Conservation (phyloP, 2,797 vertebrate genomes). For the Ctenopoma multispine region DNA sequence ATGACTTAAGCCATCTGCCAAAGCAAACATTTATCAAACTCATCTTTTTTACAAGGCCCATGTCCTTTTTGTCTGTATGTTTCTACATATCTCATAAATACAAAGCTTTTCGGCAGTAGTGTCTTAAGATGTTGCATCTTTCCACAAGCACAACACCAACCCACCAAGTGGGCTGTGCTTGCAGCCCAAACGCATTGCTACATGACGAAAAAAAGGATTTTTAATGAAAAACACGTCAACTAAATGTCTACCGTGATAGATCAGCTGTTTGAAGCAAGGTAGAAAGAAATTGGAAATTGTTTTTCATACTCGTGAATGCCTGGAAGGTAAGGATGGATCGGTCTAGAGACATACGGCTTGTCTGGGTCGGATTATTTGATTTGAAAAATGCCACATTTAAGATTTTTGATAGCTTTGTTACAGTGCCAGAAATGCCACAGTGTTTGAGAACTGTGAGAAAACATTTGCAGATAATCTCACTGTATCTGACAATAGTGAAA, state of each 20-base stretch:
- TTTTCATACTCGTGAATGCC: neutral
- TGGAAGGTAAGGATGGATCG: neutral
- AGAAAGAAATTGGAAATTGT: no score
- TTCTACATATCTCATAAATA: neutral
- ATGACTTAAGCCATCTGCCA: neutral
- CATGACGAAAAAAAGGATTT: neutral
- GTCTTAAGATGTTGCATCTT: neutral
- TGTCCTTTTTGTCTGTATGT: neutral
- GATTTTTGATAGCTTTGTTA: neutral
- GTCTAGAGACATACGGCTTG: neutral
- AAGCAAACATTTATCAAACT: neutral
- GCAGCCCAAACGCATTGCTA: neutral
- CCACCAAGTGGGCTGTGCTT: neutral
- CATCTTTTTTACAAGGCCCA: neutral
- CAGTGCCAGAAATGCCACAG: neutral
- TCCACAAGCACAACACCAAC: conserved; percentile 3
- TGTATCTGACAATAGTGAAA: neutral
- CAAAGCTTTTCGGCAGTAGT: neutral
- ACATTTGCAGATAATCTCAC: neutral
- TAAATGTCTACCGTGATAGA: neutral
- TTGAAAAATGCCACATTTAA: neutral
- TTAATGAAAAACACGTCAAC: neutral
- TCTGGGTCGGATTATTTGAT: neutral
- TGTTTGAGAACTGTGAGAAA: neutral
- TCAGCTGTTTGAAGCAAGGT: neutral